Percentiles rank a stretch among this genome's conserved stretches.
phyloP scores from a whole-genome alignment of 2,113 vertebrate genomes.

The Prolemur simus region DNA sequence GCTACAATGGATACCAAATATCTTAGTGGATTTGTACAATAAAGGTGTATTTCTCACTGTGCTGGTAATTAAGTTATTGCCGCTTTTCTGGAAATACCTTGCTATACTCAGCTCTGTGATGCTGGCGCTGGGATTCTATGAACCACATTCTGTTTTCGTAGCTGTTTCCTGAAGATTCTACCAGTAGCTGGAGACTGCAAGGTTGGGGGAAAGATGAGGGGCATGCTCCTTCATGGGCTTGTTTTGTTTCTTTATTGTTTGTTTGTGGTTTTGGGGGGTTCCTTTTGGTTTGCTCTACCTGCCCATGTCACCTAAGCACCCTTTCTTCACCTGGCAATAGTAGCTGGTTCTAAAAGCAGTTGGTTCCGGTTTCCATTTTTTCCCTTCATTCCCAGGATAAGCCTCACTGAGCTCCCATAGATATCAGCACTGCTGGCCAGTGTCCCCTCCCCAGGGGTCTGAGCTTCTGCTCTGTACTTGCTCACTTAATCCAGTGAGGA shows the following conservation, averaged over 20 bases:
- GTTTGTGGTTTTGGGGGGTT: background rate
- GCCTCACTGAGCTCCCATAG: background rate
- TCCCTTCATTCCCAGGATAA: background rate
- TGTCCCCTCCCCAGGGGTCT: background rate
- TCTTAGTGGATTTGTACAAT: background rate
- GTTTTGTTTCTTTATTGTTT: background rate
- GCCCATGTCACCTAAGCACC: background rate
- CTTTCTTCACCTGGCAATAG: background rate
- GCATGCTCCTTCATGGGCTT: accelerated
- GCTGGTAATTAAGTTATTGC: background rate
- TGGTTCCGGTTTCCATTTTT: background rate
- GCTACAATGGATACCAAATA: background rate
- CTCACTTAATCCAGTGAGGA: background rate
- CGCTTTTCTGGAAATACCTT: background rate
- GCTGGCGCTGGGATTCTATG: background rate
- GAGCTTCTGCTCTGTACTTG: background rate
- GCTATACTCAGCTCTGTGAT: background rate
- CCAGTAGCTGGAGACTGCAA: background rate
- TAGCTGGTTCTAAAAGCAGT: background rate
- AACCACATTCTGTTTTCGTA: background rate
- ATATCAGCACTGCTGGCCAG: no score
- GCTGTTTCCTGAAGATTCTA: background rate
- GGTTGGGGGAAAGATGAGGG: background rate
- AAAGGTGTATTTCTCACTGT: background rate
- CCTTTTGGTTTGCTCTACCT: background rate